These are phyloP conservation scores for Monochamus alternatus DNA, from an alignment of 2,888 invertebrate species.

Conservation along the genomic window DNA sequence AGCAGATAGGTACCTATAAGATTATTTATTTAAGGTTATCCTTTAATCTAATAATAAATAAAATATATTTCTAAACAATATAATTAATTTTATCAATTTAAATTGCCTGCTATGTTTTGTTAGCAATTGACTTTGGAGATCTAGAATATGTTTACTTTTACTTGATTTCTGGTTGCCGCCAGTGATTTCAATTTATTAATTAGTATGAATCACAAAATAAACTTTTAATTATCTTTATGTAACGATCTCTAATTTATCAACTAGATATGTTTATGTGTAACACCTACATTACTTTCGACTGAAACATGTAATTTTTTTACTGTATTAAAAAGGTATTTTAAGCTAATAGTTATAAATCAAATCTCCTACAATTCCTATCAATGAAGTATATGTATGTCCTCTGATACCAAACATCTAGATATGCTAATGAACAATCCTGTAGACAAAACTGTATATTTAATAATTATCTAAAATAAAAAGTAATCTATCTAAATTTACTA, in stretches of 20 bases:
- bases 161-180: neutral
- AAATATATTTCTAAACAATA: neutral
- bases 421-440: too few species aligned
- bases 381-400: too few species aligned
- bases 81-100: constrained; percentile 9
- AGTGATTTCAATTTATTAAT: constrained; percentile 14
- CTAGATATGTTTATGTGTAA: too few species aligned
- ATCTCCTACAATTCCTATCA: too few species aligned
- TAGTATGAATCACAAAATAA: constrained; percentile 1
- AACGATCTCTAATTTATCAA: neutral
- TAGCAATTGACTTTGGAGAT: constrained; percentile 28
- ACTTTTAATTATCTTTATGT: neutral
- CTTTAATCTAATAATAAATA: neutral
- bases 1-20: neutral
- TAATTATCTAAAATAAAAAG: too few species aligned
- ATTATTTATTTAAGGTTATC: neutral
- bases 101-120: constrained; percentile 6
- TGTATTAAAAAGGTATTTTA: too few species aligned
- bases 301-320: too few species aligned
- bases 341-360: too few species aligned
- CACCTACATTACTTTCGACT: too few species aligned
- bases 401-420: too few species aligned
- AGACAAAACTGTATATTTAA: too few species aligned
- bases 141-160: constrained; percentile 16
- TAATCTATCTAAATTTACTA: too few species aligned